Evolutionary conservation across 2,113 vertebrate species (phyloP).

Genomic region (Psophia crepitans): DNA sequence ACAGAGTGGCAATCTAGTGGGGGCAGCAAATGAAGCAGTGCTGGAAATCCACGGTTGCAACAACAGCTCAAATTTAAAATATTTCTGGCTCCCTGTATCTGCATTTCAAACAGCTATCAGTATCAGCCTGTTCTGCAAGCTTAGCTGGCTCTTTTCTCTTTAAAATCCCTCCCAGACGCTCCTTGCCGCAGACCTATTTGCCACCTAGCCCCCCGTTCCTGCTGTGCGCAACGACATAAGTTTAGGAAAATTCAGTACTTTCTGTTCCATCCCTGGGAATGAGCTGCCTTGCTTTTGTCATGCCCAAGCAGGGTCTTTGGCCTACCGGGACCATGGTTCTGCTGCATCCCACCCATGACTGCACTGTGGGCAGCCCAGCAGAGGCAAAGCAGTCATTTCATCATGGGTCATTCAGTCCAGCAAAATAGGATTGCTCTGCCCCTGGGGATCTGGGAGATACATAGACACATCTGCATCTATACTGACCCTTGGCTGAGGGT

Average conservation of each 20-base stretch:
- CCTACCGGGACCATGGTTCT: background rate
- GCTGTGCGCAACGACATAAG: background rate
- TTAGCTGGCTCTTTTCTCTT: slow-evolving; percentile 46
- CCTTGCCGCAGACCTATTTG: background rate
- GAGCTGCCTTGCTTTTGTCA: background rate
- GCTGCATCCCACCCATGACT: background rate
- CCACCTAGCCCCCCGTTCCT: background rate
- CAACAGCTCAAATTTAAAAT: slow-evolving; percentile 21
- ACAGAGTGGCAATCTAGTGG: slow-evolving; percentile 16
- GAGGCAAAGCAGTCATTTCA: background rate
- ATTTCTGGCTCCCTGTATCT: slow-evolving; percentile 35
- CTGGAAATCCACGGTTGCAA: background rate
- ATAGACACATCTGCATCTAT: background rate
- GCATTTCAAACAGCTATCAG: slow-evolving; percentile 45
- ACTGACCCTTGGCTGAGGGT: background rate
- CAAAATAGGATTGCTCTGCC: background rate
- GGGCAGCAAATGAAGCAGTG: slow-evolving; percentile 17
- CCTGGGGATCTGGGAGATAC: background rate
- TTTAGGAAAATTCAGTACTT: background rate
- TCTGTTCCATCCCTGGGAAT: background rate
- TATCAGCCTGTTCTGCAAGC: slow-evolving; percentile 13
- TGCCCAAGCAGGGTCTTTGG: background rate
- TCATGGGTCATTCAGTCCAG: rapidly evolving
- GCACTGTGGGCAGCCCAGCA: rapidly evolving
- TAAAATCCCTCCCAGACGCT: background rate